These are phyloP conservation scores for Poliocrania exsul DNA, from an alignment of 2,797 vertebrate species.

Conservation along the genomic window DNA sequence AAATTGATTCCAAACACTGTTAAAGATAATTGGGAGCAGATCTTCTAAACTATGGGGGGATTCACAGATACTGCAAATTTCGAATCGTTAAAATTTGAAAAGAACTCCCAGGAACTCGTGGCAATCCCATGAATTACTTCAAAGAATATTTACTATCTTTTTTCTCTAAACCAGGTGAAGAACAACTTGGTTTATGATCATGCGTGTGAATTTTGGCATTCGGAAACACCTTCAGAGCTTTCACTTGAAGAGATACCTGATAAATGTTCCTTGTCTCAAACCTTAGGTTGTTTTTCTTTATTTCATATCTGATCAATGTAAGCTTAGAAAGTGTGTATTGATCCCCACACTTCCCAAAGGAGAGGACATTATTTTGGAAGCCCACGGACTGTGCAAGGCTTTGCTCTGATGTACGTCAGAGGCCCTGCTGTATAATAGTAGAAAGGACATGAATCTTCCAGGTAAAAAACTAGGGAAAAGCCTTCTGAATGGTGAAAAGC, in stretches of 20 bases:
- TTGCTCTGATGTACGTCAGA: background rate
- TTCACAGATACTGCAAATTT: background rate
- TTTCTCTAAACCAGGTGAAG: background rate
- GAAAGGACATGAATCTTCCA: background rate
- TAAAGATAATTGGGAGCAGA: background rate
- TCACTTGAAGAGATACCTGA: background rate
- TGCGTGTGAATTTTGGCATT: background rate
- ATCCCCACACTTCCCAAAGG: background rate
- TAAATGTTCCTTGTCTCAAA: background rate
- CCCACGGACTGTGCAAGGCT: background rate
- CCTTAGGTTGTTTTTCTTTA: background rate
- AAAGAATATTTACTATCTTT: background rate
- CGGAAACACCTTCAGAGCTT: background rate
- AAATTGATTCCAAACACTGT: background rate
- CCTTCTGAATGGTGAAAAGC: background rate
- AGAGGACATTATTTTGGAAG: background rate
- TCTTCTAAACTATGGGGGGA: background rate
- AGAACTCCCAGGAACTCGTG: background rate
- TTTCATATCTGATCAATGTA: background rate
- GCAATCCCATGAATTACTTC: background rate
- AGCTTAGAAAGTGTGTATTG: background rate
- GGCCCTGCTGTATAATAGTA: background rate
- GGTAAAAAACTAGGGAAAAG: background rate
- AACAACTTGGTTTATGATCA: background rate
- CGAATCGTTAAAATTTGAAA: background rate